These are phyloP conservation scores for Corythoichthys intestinalis DNA, from an alignment of 2,113 vertebrate species.

Conservation along the genomic window DNA sequence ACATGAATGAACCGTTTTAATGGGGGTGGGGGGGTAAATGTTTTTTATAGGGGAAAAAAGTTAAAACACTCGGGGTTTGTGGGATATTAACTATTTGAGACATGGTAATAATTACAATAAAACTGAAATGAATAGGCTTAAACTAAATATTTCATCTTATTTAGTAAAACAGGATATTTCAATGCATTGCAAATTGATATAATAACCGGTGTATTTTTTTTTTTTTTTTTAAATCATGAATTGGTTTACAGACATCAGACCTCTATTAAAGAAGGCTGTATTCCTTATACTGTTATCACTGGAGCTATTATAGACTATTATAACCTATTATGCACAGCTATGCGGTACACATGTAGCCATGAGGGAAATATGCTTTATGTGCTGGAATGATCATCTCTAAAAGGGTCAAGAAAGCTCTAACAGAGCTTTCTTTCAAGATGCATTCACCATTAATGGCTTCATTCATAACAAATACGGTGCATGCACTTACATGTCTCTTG, in stretches of 20 bases:
- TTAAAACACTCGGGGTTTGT: neutral
- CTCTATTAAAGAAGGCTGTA: neutral
- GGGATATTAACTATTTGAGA: neutral
- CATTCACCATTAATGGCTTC: constrained; percentile 26
- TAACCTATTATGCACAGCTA: neutral
- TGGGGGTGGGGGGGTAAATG: neutral
- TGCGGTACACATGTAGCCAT: constrained; percentile 3
- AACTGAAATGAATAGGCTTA: neutral
- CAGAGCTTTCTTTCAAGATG: constrained; percentile 5
- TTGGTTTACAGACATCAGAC: neutral
- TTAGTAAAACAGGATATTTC: neutral
- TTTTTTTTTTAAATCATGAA: too few species aligned
- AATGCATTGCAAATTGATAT: neutral
- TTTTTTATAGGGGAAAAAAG: neutral
- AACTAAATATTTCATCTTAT: neutral
- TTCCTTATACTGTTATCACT: neutral
- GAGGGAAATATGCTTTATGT: constrained; percentile 2
- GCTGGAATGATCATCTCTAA: constrained; percentile 2
- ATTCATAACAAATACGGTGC: constrained; percentile 43
- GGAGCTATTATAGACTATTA: too few species aligned
- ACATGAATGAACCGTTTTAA: neutral
- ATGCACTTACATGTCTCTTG: constrained; percentile 38
- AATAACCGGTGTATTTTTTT: neutral
- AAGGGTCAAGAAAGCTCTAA: constrained; percentile 13
- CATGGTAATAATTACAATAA: neutral